Base-by-base conservation (phyloP, 2,797 vertebrate species). In the Acrossocheilus wenchowensis region DNA sequence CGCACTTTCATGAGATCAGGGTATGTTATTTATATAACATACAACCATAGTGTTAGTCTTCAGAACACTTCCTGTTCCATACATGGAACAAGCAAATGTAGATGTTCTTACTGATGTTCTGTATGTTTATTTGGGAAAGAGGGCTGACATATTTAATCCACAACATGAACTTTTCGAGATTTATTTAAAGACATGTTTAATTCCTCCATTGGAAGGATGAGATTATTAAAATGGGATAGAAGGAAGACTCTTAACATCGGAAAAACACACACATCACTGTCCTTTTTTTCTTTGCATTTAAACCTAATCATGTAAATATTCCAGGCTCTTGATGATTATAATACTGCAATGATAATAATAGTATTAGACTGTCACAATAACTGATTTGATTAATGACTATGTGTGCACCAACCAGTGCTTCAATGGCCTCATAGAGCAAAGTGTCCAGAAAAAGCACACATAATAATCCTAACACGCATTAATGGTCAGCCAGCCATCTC, bases 401-500 rank as follows among this genome's bases (percentile, higher is more conserved):
- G 6, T 74, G 68, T 41, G 23, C 57, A 81, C 68, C 30, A 80
- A 36, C 54, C 52, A 62, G 30, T 62, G 21, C 66, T 54, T 26
- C 41, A 0, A 9, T 52, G 23, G 15, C 77, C 19, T 74, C 26
- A 30, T 48, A 78, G 39, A 68, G 66, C 54, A 5, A 60, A 69
- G 45, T 78, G 60, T 77, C 57, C 48, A 78, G 62, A 87, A 78
- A 43, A 78, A 83, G 41, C 74, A 9, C 52, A 64, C 54, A 73
- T 41, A 79, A 72, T 75, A 83, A 87, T 91, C 80, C 89, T 91
- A 60, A 85, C 71, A 4, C 15, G n/a, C 80, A 80, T 88, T 83
- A 54, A 62, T 87, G 91, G 92, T 93, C 91, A 43, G 81, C 50
- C 45, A 50, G 54, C 62, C 89, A 64, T 52, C 73, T 75, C 83